Conservation (phyloP, 2,113 vertebrate genomes). For the Saccopteryx leptura region DNA sequence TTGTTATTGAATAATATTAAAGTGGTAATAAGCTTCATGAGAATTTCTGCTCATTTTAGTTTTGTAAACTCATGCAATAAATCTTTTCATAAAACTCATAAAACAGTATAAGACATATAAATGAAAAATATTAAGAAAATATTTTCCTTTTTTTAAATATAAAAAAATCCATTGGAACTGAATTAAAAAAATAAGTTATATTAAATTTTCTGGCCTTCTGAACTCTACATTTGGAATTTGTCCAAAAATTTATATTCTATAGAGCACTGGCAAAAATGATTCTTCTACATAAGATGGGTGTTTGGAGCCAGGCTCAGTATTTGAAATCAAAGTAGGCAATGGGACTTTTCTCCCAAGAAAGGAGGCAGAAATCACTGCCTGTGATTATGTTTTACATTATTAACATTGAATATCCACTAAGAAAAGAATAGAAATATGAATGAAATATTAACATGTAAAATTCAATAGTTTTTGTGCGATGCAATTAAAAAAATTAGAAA, state of each 20-base stretch:
- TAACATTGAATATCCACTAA: not conserved
- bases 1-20: conserved; percentile 18
- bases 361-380: not conserved
- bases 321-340: not conserved
- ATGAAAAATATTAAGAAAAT: not conserved
- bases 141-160: not conserved
- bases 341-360: not conserved
- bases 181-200: not conserved
- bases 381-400: not conserved
- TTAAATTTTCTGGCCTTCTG: not conserved
- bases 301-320: not conserved
- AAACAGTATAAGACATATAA: not conserved
- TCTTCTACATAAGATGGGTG: not conserved
- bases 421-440: not conserved
- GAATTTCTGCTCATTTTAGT: conserved; percentile 17
- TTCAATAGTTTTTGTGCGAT: not conserved
- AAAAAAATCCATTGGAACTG: not conserved
- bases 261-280: not conserved
- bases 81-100: not conserved
- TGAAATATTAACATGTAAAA: not conserved
- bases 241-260: not conserved
- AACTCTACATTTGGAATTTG: not conserved
- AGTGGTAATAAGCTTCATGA: not conserved
- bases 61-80: not conserved
- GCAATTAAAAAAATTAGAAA: not conserved